Base-by-base conservation (phyloP, 1,140 invertebrate species). In the Drosophila neocordata region DNA sequence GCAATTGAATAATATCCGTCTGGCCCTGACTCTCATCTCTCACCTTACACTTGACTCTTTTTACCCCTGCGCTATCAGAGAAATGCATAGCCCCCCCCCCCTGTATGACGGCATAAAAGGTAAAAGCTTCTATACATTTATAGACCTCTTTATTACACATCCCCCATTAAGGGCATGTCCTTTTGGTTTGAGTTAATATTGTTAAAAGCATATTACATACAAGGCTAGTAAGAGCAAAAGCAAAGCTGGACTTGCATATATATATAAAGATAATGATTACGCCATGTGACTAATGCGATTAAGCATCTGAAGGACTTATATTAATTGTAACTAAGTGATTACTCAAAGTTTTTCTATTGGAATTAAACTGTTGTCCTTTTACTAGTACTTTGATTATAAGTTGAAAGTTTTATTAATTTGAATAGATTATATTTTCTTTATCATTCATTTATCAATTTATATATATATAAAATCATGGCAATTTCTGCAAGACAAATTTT, bases 161-260 rank as follows among this genome's bases (percentile, higher is more conserved):
- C 27, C 27, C 27, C 27, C 35, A 38, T 65, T 62, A 75, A 80
- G 66, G 66, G 56, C 71, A 65, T 41, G 35, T 35, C 18, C 57
- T 38, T 38, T 64, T 65, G 65, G 51, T 48, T 66, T 51, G 63
- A 20, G 58, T 58, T 87, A 87, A 85, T 87, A 87, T 37, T 79
- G 76, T 85, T 85, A 87, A 81, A 74, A 87, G 82, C 81, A 85
- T 77, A 74, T 85, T 85, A 67, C 77, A 73, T 11, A 18, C 65
- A 12, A 9, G 11, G 41, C 3, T 4, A 15, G 24, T 5, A 4
- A 22, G 48, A 24, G 15, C 20, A 48, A 13, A 8, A 48, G 35
- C 31, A 27, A 12, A 35, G 62, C 18, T 9, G 22, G 24, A 56
- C 22, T 66, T 51, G 5, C n/a, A 13, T 7, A 35, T 31, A 31